Percentiles rank a stretch among this genome's conserved stretches.
Evolutionary conservation across 64 coral and sea anemone genomes (phyloP).

Genomic region (Hydrozoanthus tunicans): DNA sequence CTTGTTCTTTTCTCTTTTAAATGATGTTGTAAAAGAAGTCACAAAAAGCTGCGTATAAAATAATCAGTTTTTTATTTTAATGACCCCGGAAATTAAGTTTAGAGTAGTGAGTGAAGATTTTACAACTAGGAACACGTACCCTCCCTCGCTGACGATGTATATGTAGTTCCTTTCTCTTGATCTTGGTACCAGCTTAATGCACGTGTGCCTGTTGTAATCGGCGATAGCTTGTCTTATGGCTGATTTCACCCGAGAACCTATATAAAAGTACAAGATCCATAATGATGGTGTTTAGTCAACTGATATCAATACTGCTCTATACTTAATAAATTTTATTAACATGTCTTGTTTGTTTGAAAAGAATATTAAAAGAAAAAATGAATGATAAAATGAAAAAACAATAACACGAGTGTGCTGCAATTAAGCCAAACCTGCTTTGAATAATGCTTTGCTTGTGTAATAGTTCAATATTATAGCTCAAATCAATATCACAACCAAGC

Average conservation of each 20-base stretch:
- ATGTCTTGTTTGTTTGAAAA: too few species aligned
- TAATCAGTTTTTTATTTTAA: background rate
- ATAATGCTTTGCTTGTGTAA: too few species aligned
- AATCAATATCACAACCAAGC: too few species aligned
- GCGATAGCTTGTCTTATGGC: conserved; percentile 52
- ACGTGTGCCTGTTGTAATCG: conserved; percentile 59
- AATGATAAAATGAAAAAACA: too few species aligned
- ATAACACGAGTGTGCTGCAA: too few species aligned
- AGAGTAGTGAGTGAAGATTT: background rate
- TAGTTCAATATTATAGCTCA: too few species aligned
- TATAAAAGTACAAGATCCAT: background rate
- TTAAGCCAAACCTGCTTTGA: too few species aligned
- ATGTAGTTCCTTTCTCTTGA: conserved; percentile 58
- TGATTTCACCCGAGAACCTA: conserved; percentile 62
- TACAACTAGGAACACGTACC: conserved; percentile 42
- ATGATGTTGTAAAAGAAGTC: too few species aligned
- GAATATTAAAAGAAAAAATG: too few species aligned
- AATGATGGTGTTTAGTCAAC: background rate
- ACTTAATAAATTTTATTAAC: too few species aligned
- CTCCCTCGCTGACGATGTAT: conserved; percentile 65
- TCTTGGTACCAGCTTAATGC: conserved; percentile 61
- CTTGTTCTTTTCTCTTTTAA: too few species aligned
- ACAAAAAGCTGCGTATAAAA: background rate
- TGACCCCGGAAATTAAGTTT: too few species aligned
- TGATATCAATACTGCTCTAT: background rate